Evolutionary conservation across 2,113 vertebrate species (phyloP), one percentile per base, ranked within the genome.

Genomic region (Phycodurus eques): DNA sequence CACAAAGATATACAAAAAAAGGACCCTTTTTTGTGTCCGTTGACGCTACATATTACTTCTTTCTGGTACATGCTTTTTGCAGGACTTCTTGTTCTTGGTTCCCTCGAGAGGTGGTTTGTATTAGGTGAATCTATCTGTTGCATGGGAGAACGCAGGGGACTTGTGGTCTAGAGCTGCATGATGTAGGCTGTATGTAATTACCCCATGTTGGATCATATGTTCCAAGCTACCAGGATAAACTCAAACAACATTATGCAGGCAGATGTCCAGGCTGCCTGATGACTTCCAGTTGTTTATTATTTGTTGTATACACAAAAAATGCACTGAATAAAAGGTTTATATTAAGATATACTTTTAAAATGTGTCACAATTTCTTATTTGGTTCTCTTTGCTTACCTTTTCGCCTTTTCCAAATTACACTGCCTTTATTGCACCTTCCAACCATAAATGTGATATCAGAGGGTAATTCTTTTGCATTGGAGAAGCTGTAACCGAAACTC

Each of bases 301-400:
- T 95, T 98, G 95, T 98, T 96, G 95, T 98, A 96, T 94, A 96
- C 94, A 95, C 95, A 39, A 93, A 95, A 89, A 96, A 98, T 94
- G 95, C 95, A 98, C 96, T 94, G 92, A 98, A 98, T 97, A 98
- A 91, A 97, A 95, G 93, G 93, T 97, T 98, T 99, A 92, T 95
- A 94, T 94, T 93, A 94, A 94, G 89, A 92, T 93, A 91, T 93
- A 93, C 89, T 94, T 95, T 95, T 93, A 93, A 94, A 87, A 92
- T 83, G 92, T 88, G 75, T 92, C 88, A 73, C 71, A 54, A 68
- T 80, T 79, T 76, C 75, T 85, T 84, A 7, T 68, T 76, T 86
- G 63, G 2, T 57, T 42, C 5, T 17, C 3, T 20, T 59, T 31
- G 12, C n/a, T 31, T 39, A 20, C 61, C 2, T 17, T 4, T 13